These are phyloP conservation scores for Apeira syringaria DNA, from an alignment of 2,888 invertebrate genomes.

Conservation along the genomic window DNA sequence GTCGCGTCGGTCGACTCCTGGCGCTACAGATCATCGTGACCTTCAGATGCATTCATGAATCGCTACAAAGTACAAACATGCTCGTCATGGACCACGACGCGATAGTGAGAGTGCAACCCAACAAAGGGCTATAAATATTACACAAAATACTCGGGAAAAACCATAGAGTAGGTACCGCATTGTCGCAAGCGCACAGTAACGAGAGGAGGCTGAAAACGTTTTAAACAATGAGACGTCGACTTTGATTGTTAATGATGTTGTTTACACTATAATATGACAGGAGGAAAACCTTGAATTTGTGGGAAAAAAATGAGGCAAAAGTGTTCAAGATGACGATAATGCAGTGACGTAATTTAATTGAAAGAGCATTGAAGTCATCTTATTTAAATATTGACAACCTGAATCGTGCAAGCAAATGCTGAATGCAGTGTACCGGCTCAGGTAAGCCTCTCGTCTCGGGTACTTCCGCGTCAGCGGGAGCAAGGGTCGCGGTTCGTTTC, in stretches of 20 bases:
- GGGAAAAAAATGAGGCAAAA: too few species aligned
- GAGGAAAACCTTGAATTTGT: conserved; percentile 31
- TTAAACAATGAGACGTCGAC: conserved; percentile 26
- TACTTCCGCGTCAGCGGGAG: conserved; percentile 47
- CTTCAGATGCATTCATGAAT: conserved; percentile 59
- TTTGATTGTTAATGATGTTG: conserved; percentile 33
- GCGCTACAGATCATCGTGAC: conserved; percentile 61
- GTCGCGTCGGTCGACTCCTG: conserved; percentile 43
- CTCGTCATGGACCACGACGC: conserved; percentile 42
- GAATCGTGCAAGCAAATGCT: conserved; percentile 35
- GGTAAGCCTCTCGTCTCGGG: conserved; percentile 30
- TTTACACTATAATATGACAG: conserved; percentile 15
- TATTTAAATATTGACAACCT: conserved; percentile 24
- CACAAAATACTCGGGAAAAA: conserved; percentile 31
- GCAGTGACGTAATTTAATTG: conserved; percentile 2
- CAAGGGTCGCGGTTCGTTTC: conserved; percentile 43
- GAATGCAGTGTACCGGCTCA: conserved; percentile 23
- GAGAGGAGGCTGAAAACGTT: conserved; percentile 43
- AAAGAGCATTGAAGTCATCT: conserved; percentile 6
- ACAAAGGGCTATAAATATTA: conserved; percentile 44
- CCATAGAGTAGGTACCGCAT: conserved; percentile 29
- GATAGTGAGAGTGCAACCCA: conserved; percentile 29
- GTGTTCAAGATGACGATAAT: conserved; percentile 12
- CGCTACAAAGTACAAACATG: conserved; percentile 42
- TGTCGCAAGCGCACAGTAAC: conserved; percentile 32